Evolutionary conservation across 2,797 vertebrate species (phyloP).

Genomic region (Champsocephalus gunnari): DNA sequence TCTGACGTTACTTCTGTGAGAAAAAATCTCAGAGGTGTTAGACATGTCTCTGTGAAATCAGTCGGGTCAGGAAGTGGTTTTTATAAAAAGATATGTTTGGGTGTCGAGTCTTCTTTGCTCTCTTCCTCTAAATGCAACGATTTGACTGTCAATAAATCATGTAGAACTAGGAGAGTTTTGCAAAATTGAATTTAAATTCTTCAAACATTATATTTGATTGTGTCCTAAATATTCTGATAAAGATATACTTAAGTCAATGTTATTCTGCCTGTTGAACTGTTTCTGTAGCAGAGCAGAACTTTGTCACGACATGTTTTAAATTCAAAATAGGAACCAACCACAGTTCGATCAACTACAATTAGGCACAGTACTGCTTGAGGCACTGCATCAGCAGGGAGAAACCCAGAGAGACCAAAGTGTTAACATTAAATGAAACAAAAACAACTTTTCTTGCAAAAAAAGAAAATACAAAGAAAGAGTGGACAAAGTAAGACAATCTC

Average conservation of each 20-base stretch:
- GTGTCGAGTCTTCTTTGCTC: not conserved
- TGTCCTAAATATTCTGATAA: not conserved
- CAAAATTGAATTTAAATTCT: not conserved
- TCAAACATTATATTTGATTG: not conserved
- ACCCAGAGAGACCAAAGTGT: no score
- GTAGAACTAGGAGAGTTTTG: not conserved
- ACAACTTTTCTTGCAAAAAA: no score
- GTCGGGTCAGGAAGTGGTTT: not conserved
- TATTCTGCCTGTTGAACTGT: not conserved
- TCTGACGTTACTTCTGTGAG: not conserved
- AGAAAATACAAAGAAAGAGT: no score
- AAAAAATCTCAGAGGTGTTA: not conserved
- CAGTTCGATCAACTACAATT: not conserved
- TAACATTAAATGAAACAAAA: no score
- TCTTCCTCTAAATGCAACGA: not conserved
- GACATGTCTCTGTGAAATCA: not conserved
- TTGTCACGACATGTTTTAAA: not conserved
- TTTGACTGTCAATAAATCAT: not conserved
- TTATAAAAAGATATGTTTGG: fast-evolving
- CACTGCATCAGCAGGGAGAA: no score
- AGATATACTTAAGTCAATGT: not conserved
- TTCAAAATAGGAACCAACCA: not conserved
- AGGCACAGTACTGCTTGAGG: not conserved
- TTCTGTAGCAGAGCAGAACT: not conserved
- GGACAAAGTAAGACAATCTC: not conserved